Percentiles rank a stretch among this genome's conserved stretches.
These are phyloP conservation scores for Dermatemys mawii DNA, from an alignment of 2,113 vertebrate genomes.

Conservation along the genomic window DNA sequence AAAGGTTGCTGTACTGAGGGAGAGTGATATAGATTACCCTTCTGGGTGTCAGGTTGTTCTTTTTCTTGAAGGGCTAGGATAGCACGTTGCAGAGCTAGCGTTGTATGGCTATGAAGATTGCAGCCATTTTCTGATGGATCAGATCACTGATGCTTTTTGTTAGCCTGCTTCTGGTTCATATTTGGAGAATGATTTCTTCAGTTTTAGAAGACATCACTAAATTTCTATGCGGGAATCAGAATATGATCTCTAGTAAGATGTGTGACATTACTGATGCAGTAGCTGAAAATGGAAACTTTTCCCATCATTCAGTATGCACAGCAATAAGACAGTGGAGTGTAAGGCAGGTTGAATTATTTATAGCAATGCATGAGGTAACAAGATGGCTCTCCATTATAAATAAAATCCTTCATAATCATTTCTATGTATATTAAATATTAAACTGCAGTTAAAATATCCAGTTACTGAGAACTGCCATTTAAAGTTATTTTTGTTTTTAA, in stretches of 20 bases:
- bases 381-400: not conserved
- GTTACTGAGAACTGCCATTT: conserved; percentile 6
- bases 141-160: not conserved
- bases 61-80: not conserved
- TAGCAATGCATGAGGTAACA: not conserved
- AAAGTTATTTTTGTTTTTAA: not conserved
- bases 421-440: not conserved
- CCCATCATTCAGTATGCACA: not conserved
- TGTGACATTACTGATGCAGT: not conserved
- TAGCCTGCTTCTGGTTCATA: not conserved
- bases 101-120: not conserved
- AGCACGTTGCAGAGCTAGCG: accelerated
- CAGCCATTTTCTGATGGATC: not conserved
- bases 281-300: not conserved
- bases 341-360: not conserved
- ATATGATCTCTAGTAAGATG: not conserved
- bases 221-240: accelerated
- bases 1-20: not conserved
- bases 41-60: not conserved
- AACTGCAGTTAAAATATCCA: not conserved
- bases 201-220: not conserved
- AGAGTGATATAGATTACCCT: not conserved
- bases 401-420: not conserved
- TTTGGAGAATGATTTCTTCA: not conserved
- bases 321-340: not conserved